These are phyloP conservation scores for Glaucomys volans DNA, from an alignment of 2,113 vertebrate genomes.

Conservation along the genomic window DNA sequence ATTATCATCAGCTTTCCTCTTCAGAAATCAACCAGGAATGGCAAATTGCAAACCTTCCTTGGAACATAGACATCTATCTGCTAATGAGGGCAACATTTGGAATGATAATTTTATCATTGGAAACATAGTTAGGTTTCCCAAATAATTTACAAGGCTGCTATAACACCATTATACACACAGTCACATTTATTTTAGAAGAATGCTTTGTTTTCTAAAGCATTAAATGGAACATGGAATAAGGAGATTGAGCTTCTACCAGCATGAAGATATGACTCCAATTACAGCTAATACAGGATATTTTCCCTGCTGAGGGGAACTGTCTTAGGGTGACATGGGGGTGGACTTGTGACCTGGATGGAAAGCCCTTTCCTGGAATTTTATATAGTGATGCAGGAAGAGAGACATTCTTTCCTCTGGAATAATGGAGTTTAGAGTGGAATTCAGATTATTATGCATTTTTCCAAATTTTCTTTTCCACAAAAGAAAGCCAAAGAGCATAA, in stretches of 20 bases:
- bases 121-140: not conserved
- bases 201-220: not conserved
- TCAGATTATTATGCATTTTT: conserved; percentile 6
- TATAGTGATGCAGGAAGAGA: not conserved
- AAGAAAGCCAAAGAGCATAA: not conserved
- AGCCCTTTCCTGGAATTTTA: not conserved
- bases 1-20: too few relatives aligned
- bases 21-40: not conserved
- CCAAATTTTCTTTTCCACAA: conserved; percentile 47
- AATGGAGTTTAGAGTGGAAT: not conserved
- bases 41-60: not conserved
- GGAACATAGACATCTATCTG: not conserved
- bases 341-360: not conserved
- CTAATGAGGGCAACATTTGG: not conserved
- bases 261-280: not conserved
- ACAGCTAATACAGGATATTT: not conserved
- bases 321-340: not conserved
- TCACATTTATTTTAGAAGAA: not conserved
- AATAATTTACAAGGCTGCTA: not conserved
- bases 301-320: not conserved
- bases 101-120: not conserved
- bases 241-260: not conserved
- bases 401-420: not conserved
- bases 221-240: not conserved
- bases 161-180: not conserved